Conservation (phyloP, 2,797 vertebrate genomes). For the Chelonia mydas region DNA sequence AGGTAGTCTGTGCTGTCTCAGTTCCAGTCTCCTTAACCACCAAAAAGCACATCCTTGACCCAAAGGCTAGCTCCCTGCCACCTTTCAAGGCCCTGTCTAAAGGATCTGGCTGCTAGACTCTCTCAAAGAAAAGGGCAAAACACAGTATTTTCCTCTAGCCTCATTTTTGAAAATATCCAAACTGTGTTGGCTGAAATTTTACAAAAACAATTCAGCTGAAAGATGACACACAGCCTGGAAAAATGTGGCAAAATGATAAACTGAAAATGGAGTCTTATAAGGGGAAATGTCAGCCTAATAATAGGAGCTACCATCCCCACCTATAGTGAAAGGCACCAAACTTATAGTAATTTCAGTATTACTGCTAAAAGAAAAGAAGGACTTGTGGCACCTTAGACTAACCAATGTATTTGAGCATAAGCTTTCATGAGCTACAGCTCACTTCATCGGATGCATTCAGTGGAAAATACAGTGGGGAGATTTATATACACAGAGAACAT, state of each 20-base stretch:
- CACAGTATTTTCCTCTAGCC: not conserved
- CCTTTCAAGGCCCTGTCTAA: too few species aligned
- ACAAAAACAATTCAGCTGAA: not conserved
- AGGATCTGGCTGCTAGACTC: not conserved
- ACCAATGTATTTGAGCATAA: too few species aligned
- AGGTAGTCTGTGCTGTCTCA: not conserved
- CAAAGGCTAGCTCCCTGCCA: not conserved
- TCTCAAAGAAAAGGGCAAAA: not conserved
- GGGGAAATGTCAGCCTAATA: not conserved
- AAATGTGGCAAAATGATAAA: not conserved
- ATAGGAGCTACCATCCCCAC: not conserved
- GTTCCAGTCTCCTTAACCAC: not conserved
- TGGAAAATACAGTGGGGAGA: too few species aligned
- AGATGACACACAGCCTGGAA: not conserved
- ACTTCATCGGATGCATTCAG: too few species aligned
- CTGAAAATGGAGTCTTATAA: not conserved
- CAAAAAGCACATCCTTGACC: not conserved
- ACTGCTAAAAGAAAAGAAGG: too few species aligned
- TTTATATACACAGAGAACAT: too few species aligned
- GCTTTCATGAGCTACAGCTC: too few species aligned
- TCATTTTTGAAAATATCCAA: not conserved
- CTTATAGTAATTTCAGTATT: not conserved
- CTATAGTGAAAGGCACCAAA: not conserved
- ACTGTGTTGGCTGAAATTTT: not conserved
- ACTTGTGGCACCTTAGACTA: too few species aligned